A percentile compares a stretch with the other conserved stretches of the same genome.
Evolutionary conservation across 2,797 vertebrate species (phyloP).

Genomic region (Rousettus madagascariensis): DNA sequence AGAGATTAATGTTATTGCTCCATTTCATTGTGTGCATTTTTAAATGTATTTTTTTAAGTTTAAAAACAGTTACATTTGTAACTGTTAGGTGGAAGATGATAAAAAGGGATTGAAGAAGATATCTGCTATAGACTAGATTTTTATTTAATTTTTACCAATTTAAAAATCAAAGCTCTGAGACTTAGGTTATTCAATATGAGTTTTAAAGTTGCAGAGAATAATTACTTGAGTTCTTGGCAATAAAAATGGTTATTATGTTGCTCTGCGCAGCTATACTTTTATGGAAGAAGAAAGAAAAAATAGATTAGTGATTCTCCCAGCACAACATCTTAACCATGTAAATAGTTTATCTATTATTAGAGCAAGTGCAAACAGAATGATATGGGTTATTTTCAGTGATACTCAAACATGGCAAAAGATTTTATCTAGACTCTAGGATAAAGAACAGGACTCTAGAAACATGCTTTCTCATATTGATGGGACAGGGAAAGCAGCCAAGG

Average conservation of each 20-base stretch:
- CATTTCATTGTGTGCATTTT: constrained; percentile 29
- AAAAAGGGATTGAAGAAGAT: constrained; percentile 7
- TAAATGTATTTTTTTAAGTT: constrained; percentile 45
- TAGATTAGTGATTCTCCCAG: constrained; percentile 9
- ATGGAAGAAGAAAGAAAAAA: constrained; percentile 52
- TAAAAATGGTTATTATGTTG: constrained; percentile 55
- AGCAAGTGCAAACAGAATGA: constrained; percentile 42
- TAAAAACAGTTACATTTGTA: constrained; percentile 49
- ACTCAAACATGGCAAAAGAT: constrained; percentile 40
- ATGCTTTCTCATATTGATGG: background rate
- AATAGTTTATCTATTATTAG: constrained; percentile 49
- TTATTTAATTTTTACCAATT: constrained; percentile 42
- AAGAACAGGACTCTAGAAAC: constrained; percentile 22
- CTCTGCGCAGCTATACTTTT: constrained; percentile 16
- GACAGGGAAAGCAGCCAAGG: background rate
- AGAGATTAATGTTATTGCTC: background rate
- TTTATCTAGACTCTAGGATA: constrained; percentile 31
- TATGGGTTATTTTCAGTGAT: constrained; percentile 47
- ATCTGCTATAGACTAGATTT: constrained; percentile 9
- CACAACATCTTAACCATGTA: constrained; percentile 45
- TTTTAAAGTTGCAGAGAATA: constrained; percentile 64
- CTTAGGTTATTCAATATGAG: constrained; percentile 43
- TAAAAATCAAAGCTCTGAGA: constrained; percentile 30
- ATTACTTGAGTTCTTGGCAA: constrained; percentile 46
- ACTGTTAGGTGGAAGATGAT: constrained; percentile 31